Percentiles rank a stretch among this genome's conserved stretches.
Evolutionary conservation across 2,888 invertebrate species (phyloP).

Genomic region (Ctena decussata): DNA sequence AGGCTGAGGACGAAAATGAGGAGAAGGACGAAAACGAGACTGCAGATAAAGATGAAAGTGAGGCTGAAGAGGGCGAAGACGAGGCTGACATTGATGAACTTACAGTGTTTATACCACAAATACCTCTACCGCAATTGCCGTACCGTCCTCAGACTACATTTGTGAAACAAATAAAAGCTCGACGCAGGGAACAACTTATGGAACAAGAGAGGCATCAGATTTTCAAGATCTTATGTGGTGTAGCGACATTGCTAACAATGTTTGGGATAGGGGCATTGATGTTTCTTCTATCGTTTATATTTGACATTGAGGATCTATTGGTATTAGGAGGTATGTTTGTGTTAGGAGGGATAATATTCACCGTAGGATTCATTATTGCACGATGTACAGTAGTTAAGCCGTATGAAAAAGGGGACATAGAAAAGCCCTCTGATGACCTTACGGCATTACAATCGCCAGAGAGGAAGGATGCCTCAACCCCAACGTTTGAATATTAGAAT

Average conservation of each 20-base stretch:
- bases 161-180: background rate
- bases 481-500: background rate
- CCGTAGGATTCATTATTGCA: slow-evolving; percentile 24
- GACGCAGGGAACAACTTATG: background rate
- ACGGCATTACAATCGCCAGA: background rate
- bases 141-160: background rate
- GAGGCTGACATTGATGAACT: background rate
- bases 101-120: background rate
- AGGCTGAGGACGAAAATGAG: background rate
- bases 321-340: slow-evolving; percentile 52
- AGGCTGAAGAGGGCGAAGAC: background rate
- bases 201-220: slow-evolving; percentile 23
- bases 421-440: background rate
- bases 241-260: slow-evolving; percentile 32
- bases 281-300: slow-evolving; percentile 22
- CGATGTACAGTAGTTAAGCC: slow-evolving; percentile 15
- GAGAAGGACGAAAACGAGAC: background rate
- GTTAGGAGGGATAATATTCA: slow-evolving; percentile 35
- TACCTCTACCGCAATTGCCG: background rate
- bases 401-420: background rate
- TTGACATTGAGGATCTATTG: slow-evolving; percentile 35
- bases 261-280: slow-evolving; percentile 29
- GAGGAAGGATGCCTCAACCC: background rate
- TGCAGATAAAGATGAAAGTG: background rate
- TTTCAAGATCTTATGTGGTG: slow-evolving; percentile 39